Evolutionary conservation across 53 echinoderm and acorn worm species (phyloP).

Genomic region (Crossaster papposus): DNA sequence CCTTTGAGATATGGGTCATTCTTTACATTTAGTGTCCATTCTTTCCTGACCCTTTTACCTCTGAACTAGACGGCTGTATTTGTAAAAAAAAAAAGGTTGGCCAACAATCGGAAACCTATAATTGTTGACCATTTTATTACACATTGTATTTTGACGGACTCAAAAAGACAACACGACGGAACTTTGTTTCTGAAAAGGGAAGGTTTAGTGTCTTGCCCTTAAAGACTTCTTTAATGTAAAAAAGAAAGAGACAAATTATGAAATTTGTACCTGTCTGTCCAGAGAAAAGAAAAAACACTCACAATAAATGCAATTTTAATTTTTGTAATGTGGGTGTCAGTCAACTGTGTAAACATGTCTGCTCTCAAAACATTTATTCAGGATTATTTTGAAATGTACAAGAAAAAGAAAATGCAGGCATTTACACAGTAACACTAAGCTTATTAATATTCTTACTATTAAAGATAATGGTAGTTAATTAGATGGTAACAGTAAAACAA

Average conservation of each 20-base stretch:
- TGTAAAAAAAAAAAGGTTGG: no score
- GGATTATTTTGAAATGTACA: conserved; percentile 46
- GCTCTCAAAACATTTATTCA: background rate
- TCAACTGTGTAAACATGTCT: conserved; percentile 19
- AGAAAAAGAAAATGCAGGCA: conserved; percentile 54
- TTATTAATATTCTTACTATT: conserved; percentile 58
- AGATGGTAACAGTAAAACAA: conserved; percentile 46
- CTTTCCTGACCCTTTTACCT: no score
- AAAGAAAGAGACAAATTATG: background rate
- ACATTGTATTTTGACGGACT: background rate
- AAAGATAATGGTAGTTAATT: conserved; percentile 50
- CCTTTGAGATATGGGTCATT: background rate
- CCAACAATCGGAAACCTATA: background rate
- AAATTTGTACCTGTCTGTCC: background rate
- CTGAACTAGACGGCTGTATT: no score
- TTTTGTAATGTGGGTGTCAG: conserved; percentile 11
- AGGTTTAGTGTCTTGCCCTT: conserved; percentile 4
- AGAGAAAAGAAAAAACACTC: background rate
- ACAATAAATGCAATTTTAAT: conserved; percentile 29
- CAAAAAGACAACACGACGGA: background rate
- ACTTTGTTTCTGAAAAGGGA: background rate
- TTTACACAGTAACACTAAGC: conserved; percentile 57
- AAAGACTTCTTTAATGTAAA: conserved; percentile 31
- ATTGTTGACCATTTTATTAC: background rate
- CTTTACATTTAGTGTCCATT: background rate